These are phyloP conservation scores for Piezodorus guildinii DNA, from an alignment of 1,140 invertebrate genomes.

Conservation along the genomic window DNA sequence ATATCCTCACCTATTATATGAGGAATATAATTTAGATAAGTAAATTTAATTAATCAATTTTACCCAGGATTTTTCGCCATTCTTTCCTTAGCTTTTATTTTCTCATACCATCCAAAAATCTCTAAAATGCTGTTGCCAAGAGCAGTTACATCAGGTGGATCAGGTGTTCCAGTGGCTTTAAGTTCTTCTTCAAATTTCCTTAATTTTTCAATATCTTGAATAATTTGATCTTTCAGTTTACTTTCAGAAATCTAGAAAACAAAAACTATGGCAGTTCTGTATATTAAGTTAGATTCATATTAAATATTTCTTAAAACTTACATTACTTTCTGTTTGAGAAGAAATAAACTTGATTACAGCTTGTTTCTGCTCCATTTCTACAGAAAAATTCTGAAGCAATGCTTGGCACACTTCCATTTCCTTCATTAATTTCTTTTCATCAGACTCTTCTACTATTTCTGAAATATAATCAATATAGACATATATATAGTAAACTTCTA, in stretches of 20 bases:
- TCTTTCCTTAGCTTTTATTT: conserved; percentile 12
- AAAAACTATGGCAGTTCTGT: background rate
- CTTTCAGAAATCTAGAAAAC: conserved; percentile 7
- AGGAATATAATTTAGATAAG: no score
- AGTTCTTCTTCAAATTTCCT: conserved; percentile 18
- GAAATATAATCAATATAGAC: background rate
- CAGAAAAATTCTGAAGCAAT: no score
- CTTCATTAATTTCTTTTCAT: no score
- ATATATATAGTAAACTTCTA: no score
- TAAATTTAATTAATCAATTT: no score
- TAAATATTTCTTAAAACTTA: no score
- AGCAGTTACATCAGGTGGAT: conserved; percentile 34
- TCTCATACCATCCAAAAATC: conserved; percentile 18
- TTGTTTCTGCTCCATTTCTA: no score
- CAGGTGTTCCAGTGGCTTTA: conserved; percentile 12
- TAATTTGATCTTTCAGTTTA: background rate
- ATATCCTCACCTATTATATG: no score
- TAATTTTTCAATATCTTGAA: background rate
- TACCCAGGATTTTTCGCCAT: background rate
- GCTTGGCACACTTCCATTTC: no score
- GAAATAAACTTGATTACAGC: no score
- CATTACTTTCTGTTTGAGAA: no score
- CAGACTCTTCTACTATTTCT: background rate
- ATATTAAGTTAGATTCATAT: no score
- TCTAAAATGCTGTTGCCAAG: conserved; percentile 12